Percentiles rank a stretch among this genome's conserved stretches.
Conservation (phyloP, 1,140 invertebrate genomes). For the Mizuhopecten yessoensis region DNA sequence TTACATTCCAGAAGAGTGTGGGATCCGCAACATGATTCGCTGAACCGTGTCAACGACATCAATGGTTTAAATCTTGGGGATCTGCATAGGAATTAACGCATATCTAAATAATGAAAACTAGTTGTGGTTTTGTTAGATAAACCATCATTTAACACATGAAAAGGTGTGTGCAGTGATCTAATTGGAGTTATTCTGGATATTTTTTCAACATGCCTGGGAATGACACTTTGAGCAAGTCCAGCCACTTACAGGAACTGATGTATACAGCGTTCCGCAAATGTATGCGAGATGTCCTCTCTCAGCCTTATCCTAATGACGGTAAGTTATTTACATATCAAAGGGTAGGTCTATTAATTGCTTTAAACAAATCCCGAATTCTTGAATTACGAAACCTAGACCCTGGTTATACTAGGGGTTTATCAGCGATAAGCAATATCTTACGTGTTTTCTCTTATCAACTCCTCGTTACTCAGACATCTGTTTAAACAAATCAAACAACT, state of each 20-base stretch:
- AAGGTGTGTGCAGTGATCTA: neutral
- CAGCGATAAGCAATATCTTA: too few relatives aligned
- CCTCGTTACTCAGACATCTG: neutral
- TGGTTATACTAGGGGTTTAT: too few relatives aligned
- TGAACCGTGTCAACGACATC: too few relatives aligned
- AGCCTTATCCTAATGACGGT: neutral
- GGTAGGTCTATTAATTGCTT: too few relatives aligned
- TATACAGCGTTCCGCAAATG: neutral
- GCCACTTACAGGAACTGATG: neutral
- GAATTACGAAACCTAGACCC: too few relatives aligned
- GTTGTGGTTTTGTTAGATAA: neutral
- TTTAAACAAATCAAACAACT: conserved; percentile 4
- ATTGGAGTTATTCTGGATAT: neutral
- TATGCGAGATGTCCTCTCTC: neutral
- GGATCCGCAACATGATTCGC: too few relatives aligned
- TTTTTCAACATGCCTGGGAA: neutral
- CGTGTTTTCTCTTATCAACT: neutral
- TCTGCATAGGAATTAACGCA: too few relatives aligned
- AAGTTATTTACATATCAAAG: neutral
- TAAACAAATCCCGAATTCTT: too few relatives aligned
- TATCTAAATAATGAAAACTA: neutral
- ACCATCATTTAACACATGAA: neutral
- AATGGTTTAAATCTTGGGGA: too few relatives aligned
- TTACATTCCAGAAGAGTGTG: too few relatives aligned
- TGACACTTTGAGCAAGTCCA: neutral